Percentiles rank a stretch among this genome's conserved stretches.
Conservation (phyloP, 2,888 invertebrate genomes). For the Dastarcus helophoroides region DNA sequence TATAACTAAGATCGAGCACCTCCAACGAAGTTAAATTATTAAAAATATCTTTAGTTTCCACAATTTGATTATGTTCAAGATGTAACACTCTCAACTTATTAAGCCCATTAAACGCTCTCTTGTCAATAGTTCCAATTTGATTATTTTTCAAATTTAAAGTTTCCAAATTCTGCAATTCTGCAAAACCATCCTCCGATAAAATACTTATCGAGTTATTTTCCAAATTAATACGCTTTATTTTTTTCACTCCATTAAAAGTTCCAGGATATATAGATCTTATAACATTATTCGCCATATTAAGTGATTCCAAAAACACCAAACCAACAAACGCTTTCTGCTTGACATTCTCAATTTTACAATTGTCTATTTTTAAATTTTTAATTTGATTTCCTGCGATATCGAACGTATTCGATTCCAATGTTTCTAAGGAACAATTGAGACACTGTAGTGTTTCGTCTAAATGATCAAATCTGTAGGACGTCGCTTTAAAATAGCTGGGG, state of each 20-base stretch:
- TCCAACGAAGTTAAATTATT: slow-evolving; percentile 19
- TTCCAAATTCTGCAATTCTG: slow-evolving; percentile 26
- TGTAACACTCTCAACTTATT: slow-evolving; percentile 23
- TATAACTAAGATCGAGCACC: slow-evolving; percentile 25
- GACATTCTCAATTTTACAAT: slow-evolving; percentile 24
- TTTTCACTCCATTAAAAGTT: slow-evolving; percentile 31
- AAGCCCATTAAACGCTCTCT: slow-evolving; percentile 26
- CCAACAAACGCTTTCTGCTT: slow-evolving; percentile 30
- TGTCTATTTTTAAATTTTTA: slow-evolving; percentile 24
- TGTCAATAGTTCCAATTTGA: slow-evolving; percentile 23
- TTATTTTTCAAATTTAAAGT: slow-evolving; percentile 25
- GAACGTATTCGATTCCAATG: slow-evolving; percentile 28
- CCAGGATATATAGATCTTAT: slow-evolving; percentile 27
- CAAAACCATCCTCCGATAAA: slow-evolving; percentile 28
- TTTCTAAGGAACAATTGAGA: slow-evolving; percentile 26
- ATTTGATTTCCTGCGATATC: slow-evolving; percentile 35
- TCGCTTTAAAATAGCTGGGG: slow-evolving; percentile 27
- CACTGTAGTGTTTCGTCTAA: slow-evolving; percentile 33
- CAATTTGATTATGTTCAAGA: slow-evolving; percentile 26
- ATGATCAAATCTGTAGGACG: slow-evolving; percentile 34
- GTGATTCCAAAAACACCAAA: slow-evolving; percentile 28
- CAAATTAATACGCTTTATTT: slow-evolving; percentile 28
- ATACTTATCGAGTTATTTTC: slow-evolving; percentile 27
- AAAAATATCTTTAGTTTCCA: slow-evolving; percentile 18
- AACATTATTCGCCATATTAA: slow-evolving; percentile 26